A percentile compares a stretch with the other conserved stretches of the same genome.
Evolutionary conservation across 1,140 invertebrate genomes (phyloP).

Genomic region (Drosophila athabasca): DNA sequence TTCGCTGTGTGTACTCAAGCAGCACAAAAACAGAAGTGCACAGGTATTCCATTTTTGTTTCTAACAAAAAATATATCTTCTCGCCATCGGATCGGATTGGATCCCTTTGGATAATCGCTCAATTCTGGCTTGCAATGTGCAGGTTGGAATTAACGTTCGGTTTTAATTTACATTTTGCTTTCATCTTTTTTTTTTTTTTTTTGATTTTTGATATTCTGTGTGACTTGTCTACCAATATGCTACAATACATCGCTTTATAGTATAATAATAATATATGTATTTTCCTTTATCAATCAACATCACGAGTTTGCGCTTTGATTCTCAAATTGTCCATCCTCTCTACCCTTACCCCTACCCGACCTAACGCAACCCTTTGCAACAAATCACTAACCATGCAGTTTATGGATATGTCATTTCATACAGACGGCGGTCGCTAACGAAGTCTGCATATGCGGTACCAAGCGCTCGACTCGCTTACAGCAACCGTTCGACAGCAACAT

Average conservation of each 20-base stretch:
- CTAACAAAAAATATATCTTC: slow-evolving; percentile 60
- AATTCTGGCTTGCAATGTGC: slow-evolving; percentile 23
- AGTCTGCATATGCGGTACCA: too few relatives aligned
- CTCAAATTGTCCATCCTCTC: slow-evolving; percentile 29
- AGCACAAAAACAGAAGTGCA: slow-evolving; percentile 69
- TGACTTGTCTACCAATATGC: slow-evolving; percentile 52
- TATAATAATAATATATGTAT: slow-evolving; percentile 53
- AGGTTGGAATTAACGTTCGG: slow-evolving; percentile 21
- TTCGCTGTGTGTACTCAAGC: slow-evolving; percentile 57
- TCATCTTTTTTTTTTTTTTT: slow-evolving; percentile 26
- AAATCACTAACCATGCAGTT: not conserved
- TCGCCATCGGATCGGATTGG: slow-evolving; percentile 5
- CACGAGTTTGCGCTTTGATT: slow-evolving; percentile 77
- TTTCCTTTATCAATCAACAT: slow-evolving; percentile 69
- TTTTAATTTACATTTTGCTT: slow-evolving; percentile 42
- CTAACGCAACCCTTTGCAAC: slow-evolving; percentile 34
- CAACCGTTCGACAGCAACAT: too few relatives aligned
- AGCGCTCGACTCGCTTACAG: too few relatives aligned
- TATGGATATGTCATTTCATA: too few relatives aligned
- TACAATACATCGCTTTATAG: slow-evolving; percentile 50
- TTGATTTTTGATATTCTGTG: slow-evolving; percentile 42
- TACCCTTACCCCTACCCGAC: slow-evolving; percentile 6
- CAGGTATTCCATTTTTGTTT: slow-evolving; percentile 51
- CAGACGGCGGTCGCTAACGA: too few relatives aligned
- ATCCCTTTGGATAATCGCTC: slow-evolving; percentile 7